Evolutionary conservation across 2,113 vertebrate genomes (phyloP).

Genomic region (Scophthalmus maximus): DNA sequence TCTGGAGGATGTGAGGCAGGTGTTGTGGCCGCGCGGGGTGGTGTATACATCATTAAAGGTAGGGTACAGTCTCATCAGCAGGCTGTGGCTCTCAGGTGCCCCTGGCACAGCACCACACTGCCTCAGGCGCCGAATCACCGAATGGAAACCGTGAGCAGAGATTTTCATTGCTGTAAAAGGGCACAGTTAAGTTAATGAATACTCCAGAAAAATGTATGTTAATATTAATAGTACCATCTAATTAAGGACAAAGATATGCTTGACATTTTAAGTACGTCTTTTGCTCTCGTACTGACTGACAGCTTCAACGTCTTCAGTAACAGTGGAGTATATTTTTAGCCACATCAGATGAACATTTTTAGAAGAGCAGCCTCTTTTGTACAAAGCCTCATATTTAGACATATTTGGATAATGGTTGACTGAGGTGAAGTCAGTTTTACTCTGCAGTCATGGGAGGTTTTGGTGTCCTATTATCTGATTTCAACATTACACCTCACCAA

Average conservation of each 20-base stretch:
- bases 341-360: neutral
- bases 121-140: conserved; percentile 24
- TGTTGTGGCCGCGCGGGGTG: conserved; percentile 6
- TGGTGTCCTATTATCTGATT: neutral
- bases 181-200: conserved; percentile 39
- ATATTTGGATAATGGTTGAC: neutral
- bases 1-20: conserved; percentile 31
- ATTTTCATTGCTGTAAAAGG: conserved; percentile 65
- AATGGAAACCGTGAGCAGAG: neutral
- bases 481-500: neutral
- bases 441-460: neutral
- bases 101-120: conserved; percentile 30
- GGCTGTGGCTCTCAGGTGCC: conserved; percentile 24
- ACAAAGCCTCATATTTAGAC: conserved; percentile 4
- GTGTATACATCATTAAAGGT: conserved; percentile 24
- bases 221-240: no score
- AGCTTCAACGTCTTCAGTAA: neutral
- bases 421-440: neutral
- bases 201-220: conserved; percentile 5
- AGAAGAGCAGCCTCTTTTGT: neutral
- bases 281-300: neutral
- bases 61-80: conserved; percentile 34
- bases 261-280: neutral
- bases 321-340: conserved; percentile 1
- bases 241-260: neutral